These are phyloP conservation scores for Drosophila pandora DNA, from an alignment of 1,140 invertebrate species.

Conservation along the genomic window DNA sequence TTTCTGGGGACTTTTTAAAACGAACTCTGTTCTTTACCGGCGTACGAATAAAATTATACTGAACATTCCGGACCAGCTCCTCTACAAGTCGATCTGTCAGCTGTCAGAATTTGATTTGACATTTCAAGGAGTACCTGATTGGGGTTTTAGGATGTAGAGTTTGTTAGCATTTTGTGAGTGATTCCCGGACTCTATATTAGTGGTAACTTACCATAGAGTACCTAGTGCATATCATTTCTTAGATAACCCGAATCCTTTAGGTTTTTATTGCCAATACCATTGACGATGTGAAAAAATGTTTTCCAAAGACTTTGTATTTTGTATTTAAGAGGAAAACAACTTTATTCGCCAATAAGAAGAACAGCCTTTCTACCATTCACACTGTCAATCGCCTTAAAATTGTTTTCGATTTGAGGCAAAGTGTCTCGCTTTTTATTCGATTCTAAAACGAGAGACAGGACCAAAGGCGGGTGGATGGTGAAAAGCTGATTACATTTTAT, in stretches of 20 bases:
- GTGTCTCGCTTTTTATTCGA: conserved; percentile 52
- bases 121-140: conserved; percentile 25
- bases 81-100: not conserved
- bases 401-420: conserved; percentile 60
- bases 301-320: not conserved
- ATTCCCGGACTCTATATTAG: too few species aligned
- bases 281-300: not conserved
- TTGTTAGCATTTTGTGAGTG: too few species aligned
- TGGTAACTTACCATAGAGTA: too few species aligned
- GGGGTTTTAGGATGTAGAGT: not conserved
- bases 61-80: not conserved
- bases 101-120: not conserved
- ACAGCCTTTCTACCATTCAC: conserved; percentile 2
- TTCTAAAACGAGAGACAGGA: conserved; percentile 10
- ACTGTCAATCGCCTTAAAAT: conserved; percentile 75
- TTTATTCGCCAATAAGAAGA: conserved; percentile 5
- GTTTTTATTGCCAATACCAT: not conserved
- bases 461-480: not conserved
- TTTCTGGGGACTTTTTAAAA: conserved; percentile 27
- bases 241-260: not conserved
- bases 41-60: conserved; percentile 31
- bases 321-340: conserved; percentile 20
- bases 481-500: conserved; percentile 69
- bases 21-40: conserved; percentile 33
- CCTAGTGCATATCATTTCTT: not conserved